These are phyloP conservation scores for Drosophila pegasa DNA, from an alignment of 2,888 invertebrate species.

Conservation along the genomic window DNA sequence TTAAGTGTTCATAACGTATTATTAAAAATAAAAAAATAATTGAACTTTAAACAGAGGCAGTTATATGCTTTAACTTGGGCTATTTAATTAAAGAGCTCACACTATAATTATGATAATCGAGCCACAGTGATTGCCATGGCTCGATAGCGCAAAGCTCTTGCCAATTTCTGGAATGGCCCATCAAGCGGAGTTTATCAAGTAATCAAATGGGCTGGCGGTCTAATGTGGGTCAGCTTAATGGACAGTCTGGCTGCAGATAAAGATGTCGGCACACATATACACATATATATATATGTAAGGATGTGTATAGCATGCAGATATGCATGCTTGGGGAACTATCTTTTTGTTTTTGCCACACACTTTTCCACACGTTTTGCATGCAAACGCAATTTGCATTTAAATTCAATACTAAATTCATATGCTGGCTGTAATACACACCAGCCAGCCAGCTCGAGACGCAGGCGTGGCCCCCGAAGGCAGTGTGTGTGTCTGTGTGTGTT, in stretches of 20 bases:
- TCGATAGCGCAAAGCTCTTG: conserved; percentile 3
- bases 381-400: conserved; percentile 81
- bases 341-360: conserved; percentile 41
- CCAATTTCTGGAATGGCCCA: conserved; percentile 15
- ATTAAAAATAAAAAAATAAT: neutral
- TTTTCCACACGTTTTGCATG: conserved; percentile 71
- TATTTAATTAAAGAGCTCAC: neutral
- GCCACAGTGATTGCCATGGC: neutral
- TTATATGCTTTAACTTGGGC: neutral
- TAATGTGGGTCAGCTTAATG: conserved; percentile 38
- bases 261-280: neutral
- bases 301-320: neutral
- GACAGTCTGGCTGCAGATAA: conserved; percentile 5
- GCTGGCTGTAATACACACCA: conserved; percentile 73
- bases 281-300: conserved; percentile 1
- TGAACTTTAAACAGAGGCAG: no score
- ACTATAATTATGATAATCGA: conserved; percentile 4
- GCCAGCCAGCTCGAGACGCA: conserved; percentile 19
- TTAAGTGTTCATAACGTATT: neutral
- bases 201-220: conserved; percentile 8
- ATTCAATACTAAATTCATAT: conserved; percentile 81
- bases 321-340: conserved; percentile 5
- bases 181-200: conserved; percentile 28
- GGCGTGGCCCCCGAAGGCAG: conserved; percentile 48
- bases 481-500: conserved; percentile 26